phyloP scores from a whole-genome alignment of 2,797 vertebrate genomes.

The Syngnathus rostellatus region DNA sequence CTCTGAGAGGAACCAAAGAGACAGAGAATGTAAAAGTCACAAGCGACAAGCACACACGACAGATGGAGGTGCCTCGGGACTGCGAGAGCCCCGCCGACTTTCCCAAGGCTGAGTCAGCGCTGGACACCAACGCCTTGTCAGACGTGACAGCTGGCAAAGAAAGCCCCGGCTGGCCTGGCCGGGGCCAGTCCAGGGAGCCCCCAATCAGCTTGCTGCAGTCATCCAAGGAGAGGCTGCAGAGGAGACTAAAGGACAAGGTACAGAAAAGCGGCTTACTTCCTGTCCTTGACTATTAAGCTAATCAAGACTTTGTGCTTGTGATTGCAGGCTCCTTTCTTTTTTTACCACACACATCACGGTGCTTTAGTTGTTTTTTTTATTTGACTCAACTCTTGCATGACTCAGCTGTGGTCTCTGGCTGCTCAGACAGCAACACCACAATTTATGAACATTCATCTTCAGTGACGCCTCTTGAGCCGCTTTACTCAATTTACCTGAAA shows the following conservation, averaged over 20 bases:
- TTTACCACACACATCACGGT: conserved; percentile 8
- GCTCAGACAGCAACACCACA: conserved; percentile 24
- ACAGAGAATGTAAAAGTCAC: conserved; percentile 71
- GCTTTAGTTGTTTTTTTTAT: conserved; percentile 20
- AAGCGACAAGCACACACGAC: conserved; percentile 65
- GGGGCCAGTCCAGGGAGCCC: conserved; percentile 64
- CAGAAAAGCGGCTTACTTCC: conserved; percentile 53
- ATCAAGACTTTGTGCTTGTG: conserved; percentile 13
- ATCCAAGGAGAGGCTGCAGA: conserved; percentile 90
- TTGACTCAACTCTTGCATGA: conserved; percentile 25
- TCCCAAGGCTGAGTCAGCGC: conserved; percentile 25
- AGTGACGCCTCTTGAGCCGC: conserved; percentile 11
- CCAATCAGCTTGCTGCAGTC: conserved; percentile 89
- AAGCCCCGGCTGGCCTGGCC: conserved; percentile 20
- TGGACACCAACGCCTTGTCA: conserved; percentile 18
- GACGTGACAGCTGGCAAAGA: conserved; percentile 30
- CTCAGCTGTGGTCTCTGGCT: conserved; percentile 24
- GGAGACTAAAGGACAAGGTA: conserved; percentile 95
- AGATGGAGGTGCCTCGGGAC: conserved; percentile 34
- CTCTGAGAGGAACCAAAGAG: conserved; percentile 78
- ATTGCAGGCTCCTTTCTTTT: conserved; percentile 17
- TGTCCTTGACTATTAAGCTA: conserved; percentile 50
- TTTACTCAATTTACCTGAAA: neutral
- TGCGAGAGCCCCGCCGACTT: conserved; percentile 35
- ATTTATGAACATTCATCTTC: conserved; percentile 24